Conservation (phyloP, 2,113 vertebrate genomes). For the Amazona guildingii region DNA sequence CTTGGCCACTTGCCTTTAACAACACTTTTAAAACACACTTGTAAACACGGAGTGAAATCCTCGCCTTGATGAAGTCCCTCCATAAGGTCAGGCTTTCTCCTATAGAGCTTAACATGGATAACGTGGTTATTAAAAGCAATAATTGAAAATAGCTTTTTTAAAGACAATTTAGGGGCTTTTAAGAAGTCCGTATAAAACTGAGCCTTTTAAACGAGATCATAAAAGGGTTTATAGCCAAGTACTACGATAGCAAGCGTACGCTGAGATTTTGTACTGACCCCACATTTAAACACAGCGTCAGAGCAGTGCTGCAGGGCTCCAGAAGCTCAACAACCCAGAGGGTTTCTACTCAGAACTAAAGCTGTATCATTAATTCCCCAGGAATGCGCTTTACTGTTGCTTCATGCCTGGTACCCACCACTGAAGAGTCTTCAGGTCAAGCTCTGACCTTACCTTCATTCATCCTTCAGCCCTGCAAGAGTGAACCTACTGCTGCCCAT, state of each 20-base stretch:
- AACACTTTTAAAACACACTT: not conserved
- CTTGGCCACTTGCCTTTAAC: not conserved
- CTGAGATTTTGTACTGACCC: not conserved
- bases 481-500: not conserved
- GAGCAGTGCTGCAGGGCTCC: not conserved
- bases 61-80: not conserved
- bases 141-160: not conserved
- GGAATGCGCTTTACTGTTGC: not conserved
- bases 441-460: not conserved
- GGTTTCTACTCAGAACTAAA: not conserved
- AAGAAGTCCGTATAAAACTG: not conserved
- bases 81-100: not conserved
- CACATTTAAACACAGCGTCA: not conserved
- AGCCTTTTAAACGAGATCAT: not conserved
- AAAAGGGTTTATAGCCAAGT: not conserved
- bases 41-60: not conserved
- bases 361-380: not conserved
- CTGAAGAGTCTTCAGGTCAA: not conserved
- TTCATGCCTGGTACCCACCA: not conserved
- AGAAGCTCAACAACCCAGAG: not conserved
- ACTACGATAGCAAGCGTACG: fast-evolving
- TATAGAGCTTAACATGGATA: not conserved
- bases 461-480: not conserved
- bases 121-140: not conserved
- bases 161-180: not conserved